Percentiles rank a stretch among this genome's conserved stretches.
phyloP scores from a whole-genome alignment of 2,113 vertebrate genomes.

The Entelurus aequoreus region DNA sequence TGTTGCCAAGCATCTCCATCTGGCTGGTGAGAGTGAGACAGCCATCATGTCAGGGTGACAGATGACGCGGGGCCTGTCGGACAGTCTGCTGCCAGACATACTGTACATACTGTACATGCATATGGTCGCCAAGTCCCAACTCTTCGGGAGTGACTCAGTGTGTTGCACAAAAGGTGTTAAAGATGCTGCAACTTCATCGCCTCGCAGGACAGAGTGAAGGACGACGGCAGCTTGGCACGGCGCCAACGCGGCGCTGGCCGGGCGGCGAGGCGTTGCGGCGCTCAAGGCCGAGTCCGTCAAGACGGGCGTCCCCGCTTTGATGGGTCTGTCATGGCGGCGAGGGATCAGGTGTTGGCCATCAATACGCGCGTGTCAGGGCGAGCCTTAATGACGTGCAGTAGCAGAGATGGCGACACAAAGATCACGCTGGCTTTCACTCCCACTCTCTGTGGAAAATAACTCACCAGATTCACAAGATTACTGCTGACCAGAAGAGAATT shows the following conservation, averaged over 20 bases:
- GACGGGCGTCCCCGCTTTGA: conserved; percentile 68
- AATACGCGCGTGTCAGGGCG: conserved; percentile 23
- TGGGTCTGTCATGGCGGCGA: conserved; percentile 69
- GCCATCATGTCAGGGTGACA: conserved; percentile 68
- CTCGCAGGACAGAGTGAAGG: conserved; percentile 68
- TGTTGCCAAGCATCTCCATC: conserved; percentile 73
- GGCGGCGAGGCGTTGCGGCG: conserved; percentile 43
- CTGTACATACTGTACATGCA: conserved; percentile 57
- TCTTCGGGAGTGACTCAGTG: no score
- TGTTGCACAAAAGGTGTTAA: conserved; percentile 18
- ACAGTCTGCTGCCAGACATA: conserved; percentile 58
- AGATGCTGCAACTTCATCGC: conserved; percentile 66
- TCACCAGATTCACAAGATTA: no score
- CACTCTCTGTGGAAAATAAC: no score
- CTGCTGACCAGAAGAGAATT: no score
- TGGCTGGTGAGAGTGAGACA: conserved; percentile 68
- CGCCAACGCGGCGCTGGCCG: conserved; percentile 49
- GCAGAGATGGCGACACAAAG: neutral
- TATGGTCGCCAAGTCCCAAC: conserved; percentile 34
- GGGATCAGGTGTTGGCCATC: conserved; percentile 59
- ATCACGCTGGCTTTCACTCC: neutral
- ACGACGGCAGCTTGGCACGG: conserved; percentile 65
- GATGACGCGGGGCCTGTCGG: conserved; percentile 64
- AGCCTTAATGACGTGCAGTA: neutral
- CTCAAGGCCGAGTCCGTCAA: conserved; percentile 62